Evolutionary conservation across 2,888 invertebrate genomes (phyloP).

Genomic region (Dermolepida albohirtum): DNA sequence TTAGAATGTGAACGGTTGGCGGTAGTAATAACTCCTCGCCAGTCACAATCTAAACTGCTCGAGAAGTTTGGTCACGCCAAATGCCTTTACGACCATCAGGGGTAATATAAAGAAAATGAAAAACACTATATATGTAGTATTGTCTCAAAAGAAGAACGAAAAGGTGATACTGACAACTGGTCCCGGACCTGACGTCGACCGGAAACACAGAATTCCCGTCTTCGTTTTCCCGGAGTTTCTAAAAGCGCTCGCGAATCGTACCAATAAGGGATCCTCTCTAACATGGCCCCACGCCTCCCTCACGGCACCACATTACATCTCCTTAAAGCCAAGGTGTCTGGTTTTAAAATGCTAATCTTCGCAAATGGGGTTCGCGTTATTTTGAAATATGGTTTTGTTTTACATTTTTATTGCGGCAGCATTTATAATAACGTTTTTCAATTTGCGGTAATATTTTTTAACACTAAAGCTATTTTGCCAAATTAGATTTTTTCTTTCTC

Average conservation of each 20-base stretch:
- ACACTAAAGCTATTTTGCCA: slow-evolving; percentile 41
- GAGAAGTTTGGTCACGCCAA: slow-evolving; percentile 85
- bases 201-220: slow-evolving; percentile 54
- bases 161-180: slow-evolving; percentile 64
- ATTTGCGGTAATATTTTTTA: slow-evolving; percentile 54
- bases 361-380: slow-evolving; percentile 67
- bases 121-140: slow-evolving; percentile 73
- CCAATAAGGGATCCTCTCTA: slow-evolving; percentile 48
- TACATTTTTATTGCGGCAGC: slow-evolving; percentile 67
- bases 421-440: slow-evolving; percentile 67
- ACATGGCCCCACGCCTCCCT: slow-evolving; percentile 48
- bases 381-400: slow-evolving; percentile 67
- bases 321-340: slow-evolving; percentile 66
- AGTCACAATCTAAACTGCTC: slow-evolving; percentile 66
- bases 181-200: slow-evolving; percentile 59
- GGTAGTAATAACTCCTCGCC: slow-evolving; percentile 55
- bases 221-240: slow-evolving; percentile 47
- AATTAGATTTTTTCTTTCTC: slow-evolving; percentile 37
- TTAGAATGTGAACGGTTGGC: slow-evolving; percentile 61
- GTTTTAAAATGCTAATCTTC: slow-evolving; percentile 68
- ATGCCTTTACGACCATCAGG: slow-evolving; percentile 88
- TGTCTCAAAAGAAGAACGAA: slow-evolving; percentile 57
- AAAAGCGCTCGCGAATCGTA: slow-evolving; percentile 54
- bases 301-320: slow-evolving; percentile 60
- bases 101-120: slow-evolving; percentile 92